These are phyloP conservation scores for Scaptomyza pallida DNA, from an alignment of 1,140 invertebrate genomes.

Conservation along the genomic window DNA sequence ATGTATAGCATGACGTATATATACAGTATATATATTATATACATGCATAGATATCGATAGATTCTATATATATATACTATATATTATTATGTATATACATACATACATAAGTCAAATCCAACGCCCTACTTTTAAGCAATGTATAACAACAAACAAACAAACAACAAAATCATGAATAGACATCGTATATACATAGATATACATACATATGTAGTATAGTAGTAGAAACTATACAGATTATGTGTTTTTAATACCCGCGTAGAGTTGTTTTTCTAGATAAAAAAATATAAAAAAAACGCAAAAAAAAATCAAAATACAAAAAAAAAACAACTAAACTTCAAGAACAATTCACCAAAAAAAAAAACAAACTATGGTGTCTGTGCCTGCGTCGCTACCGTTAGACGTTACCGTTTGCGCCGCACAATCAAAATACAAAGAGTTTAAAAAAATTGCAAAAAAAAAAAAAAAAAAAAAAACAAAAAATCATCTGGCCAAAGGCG, in stretches of 20 bases:
- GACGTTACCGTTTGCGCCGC: constrained; percentile 14
- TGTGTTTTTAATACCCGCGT: constrained; percentile 53
- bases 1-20: constrained; percentile 14
- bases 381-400: constrained; percentile 3
- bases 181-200: constrained; percentile 23
- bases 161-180: constrained; percentile 16
- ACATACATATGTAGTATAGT: constrained; percentile 33
- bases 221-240: constrained; percentile 44
- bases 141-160: constrained; percentile 32
- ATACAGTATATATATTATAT: constrained; percentile 27
- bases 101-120: constrained; percentile 28
- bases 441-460: constrained; percentile 3
- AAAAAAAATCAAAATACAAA: constrained; percentile 26
- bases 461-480: constrained; percentile 33
- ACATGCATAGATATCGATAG: not conserved
- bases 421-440: constrained; percentile 49
- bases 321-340: constrained; percentile 4
- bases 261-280: constrained; percentile 58
- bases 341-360: constrained; percentile 15
- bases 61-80: constrained; percentile 29
- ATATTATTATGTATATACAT: constrained; percentile 31
- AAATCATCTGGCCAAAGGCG: constrained; percentile 46
- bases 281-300: constrained; percentile 37
- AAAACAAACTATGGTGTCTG: constrained; percentile 18
- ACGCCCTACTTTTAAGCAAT: constrained; percentile 34